Conservation (phyloP, 2,888 invertebrate genomes). For the Sarcophaga rosellei region DNA sequence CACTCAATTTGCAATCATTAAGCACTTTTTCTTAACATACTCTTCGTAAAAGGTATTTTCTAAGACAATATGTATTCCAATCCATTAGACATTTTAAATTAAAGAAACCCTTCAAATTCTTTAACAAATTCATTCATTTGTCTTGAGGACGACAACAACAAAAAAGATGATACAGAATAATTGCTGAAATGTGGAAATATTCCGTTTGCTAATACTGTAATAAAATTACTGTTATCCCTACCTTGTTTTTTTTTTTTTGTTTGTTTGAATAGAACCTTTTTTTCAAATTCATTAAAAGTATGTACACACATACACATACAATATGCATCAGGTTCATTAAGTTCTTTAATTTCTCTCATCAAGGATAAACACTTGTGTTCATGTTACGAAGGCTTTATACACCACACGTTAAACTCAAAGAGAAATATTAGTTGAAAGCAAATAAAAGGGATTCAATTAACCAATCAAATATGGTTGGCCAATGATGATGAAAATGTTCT, state of each 20-base stretch:
- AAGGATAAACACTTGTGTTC: constrained; percentile 63
- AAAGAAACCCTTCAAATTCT: constrained; percentile 49
- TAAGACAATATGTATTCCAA: not conserved
- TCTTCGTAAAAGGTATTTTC: not conserved
- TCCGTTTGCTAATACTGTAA: not conserved
- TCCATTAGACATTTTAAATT: constrained; percentile 20
- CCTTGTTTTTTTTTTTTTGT: not conserved
- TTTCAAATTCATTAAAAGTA: constrained; percentile 13
- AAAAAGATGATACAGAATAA: not conserved
- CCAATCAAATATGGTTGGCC: too few relatives aligned
- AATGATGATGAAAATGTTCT: too few relatives aligned
- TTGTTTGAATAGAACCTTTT: not conserved
- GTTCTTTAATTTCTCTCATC: constrained; percentile 57
- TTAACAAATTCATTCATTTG: not conserved
- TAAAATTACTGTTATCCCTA: not conserved
- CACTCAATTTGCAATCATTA: too few relatives aligned
- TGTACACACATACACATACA: too few relatives aligned
- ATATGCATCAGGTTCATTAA: constrained; percentile 39
- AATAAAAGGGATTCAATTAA: too few relatives aligned
- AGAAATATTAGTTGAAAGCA: not conserved
- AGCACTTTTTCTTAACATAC: not conserved
- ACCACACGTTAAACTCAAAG: constrained; percentile 17
- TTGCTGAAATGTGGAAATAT: not conserved
- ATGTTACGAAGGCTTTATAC: constrained; percentile 42
- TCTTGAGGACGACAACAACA: not conserved